Percentiles rank a stretch among this genome's conserved stretches.
Conservation (phyloP, 2,797 vertebrate genomes). For the Paguma larvata region DNA sequence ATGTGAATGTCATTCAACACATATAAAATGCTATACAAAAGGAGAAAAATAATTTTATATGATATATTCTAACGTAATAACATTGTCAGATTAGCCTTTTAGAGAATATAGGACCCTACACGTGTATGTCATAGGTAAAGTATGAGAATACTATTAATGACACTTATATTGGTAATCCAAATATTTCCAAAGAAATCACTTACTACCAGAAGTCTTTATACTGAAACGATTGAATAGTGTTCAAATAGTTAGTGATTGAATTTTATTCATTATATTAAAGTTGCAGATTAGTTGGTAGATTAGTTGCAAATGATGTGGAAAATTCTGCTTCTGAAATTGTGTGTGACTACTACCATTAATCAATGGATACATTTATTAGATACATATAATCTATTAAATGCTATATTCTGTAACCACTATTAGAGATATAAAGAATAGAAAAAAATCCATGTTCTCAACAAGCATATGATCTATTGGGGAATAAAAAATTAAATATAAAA, state of each 20-base stretch:
- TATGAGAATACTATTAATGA: slow-evolving; percentile 16
- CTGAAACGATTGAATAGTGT: neutral
- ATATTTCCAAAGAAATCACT: neutral
- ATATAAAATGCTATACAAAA: neutral
- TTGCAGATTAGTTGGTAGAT: neutral
- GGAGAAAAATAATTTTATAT: neutral
- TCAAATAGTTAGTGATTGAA: neutral
- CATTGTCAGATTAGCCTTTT: neutral
- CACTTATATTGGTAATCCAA: neutral
- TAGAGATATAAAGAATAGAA: neutral
- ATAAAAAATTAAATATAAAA: slow-evolving; percentile 21
- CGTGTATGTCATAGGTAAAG: neutral
- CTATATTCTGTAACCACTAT: neutral
- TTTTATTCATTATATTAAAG: neutral
- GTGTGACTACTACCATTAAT: neutral
- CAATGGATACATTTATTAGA: neutral
- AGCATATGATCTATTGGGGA: neutral
- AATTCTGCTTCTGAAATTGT: neutral
- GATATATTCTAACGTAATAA: neutral
- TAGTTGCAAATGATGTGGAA: neutral
- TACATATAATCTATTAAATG: neutral
- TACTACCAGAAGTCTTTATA: neutral
- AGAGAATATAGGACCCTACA: neutral
- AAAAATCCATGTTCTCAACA: neutral
- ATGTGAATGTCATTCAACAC: neutral